Base-by-base conservation (phyloP, 2,113 vertebrate genomes). In the Erythrocercus mccallii region DNA sequence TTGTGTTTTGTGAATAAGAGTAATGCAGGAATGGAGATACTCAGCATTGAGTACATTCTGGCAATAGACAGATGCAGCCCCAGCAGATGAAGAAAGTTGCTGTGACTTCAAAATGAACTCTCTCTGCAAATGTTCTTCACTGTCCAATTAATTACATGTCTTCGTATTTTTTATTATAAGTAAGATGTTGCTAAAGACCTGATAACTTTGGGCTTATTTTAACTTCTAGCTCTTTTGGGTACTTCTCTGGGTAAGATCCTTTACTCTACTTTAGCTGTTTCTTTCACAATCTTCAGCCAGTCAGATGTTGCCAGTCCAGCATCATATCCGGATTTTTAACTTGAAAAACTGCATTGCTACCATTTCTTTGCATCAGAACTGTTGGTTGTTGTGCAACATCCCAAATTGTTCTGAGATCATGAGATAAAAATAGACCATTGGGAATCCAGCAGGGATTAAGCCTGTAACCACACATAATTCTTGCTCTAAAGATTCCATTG, bases 61-160 rank as follows among this genome's bases (percentile, higher is more conserved):
- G 62, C 78, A 88, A n/a, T 21, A 82, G 56, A 47, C 51, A 76
- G 42, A 58, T 64, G 50, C 45, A 89, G 71, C 45, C 64, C 33
- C 38, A 44, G n/a, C 42, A 74, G 71, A 50, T 51, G 73, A 70
- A 42, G 42, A 42, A 88, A 88, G 57, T 54, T 91, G 58, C 53
- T 35, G 3, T 89, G 94, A 91, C 95, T 96, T 90, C 11, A 12
- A 60, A 91, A 88, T 93, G 65, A 96, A 72, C 88, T 81, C 68
- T 81, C 68, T 58, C 60, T 93, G 53, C 23, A 81, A 61, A 66
- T 57, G 65, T 87, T 94, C 66, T 94, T 70, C 87, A 62, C 44
- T 92, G 69, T 81, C 90, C 64, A 79, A 57, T 86, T 93, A 92
- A 77, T 65, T 88, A 76, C 27, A 27, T 37, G 47, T 64, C 71